Evolutionary conservation across 2,113 vertebrate genomes (phyloP).

Genomic region (Pteropus alecto): DNA sequence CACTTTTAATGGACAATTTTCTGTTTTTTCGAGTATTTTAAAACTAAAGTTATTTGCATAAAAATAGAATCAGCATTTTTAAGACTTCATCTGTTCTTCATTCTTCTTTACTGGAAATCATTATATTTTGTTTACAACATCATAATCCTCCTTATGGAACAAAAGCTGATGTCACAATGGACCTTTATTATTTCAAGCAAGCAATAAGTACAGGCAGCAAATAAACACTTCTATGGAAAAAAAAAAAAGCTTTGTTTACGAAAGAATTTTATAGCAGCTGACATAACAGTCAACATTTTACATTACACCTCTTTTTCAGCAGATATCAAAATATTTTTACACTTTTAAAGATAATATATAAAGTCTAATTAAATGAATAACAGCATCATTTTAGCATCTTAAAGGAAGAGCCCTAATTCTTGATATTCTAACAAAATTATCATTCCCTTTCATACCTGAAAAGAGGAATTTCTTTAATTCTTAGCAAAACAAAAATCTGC

Average conservation of each 20-base stretch:
- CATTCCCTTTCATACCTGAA: neutral
- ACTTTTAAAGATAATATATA: neutral
- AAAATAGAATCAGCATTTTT: slow-evolving; percentile 64
- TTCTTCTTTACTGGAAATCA: slow-evolving; percentile 49
- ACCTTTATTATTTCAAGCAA: slow-evolving; percentile 47
- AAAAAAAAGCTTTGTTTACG: neutral
- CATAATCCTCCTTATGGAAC: slow-evolving; percentile 40
- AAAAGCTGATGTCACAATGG: slow-evolving; percentile 24
- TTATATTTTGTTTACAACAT: slow-evolving; percentile 29
- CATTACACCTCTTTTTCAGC: neutral
- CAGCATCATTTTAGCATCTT: neutral
- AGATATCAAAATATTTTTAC: neutral
- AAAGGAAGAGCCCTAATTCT: neutral
- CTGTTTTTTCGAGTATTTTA: slow-evolving; percentile 44
- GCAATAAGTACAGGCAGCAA: slow-evolving; percentile 3
- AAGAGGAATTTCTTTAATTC: neutral
- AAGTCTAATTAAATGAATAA: neutral
- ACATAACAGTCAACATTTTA: neutral
- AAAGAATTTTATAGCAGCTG: slow-evolving; percentile 24
- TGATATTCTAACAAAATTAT: neutral
- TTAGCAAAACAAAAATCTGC: neutral
- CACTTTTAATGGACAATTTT: slow-evolving; percentile 23
- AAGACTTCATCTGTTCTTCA: slow-evolving; percentile 48
- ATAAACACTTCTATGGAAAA: neutral
- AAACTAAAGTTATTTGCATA: slow-evolving; percentile 49